These are phyloP conservation scores for Aplysina aerophoba DNA, from an alignment of 37 sponge, comb jelly and placozoan genomes.

Conservation along the genomic window DNA sequence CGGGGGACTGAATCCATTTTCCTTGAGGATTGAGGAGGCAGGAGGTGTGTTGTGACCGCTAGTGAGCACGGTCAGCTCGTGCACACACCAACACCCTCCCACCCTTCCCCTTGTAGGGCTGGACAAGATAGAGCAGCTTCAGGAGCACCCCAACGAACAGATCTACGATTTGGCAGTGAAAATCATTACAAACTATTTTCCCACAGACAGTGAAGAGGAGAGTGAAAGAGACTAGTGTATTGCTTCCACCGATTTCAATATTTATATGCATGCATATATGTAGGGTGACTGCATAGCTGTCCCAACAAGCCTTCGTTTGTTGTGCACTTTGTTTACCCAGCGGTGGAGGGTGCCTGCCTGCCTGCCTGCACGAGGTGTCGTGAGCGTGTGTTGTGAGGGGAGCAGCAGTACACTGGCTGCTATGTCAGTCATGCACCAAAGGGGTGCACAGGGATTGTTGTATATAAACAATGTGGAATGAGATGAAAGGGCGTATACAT, in stretches of 20 bases:
- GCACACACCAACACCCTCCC: too few species aligned
- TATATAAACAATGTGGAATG: too few species aligned
- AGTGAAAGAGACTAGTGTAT: neutral
- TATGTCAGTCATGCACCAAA: too few species aligned
- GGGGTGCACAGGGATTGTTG: too few species aligned
- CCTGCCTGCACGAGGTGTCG: too few species aligned
- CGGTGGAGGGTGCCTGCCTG: neutral
- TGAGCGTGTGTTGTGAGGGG: too few species aligned
- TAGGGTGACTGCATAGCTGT: neutral
- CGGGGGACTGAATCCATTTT: slow-evolving; percentile 66
- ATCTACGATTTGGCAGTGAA: slow-evolving; percentile 77
- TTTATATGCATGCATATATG: neutral
- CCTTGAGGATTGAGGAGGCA: slow-evolving; percentile 77
- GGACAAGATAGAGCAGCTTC: slow-evolving; percentile 81
- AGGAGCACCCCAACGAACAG: slow-evolving; percentile 75
- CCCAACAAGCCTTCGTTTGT: neutral
- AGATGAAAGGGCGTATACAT: too few species aligned
- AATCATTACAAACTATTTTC: slow-evolving; percentile 84
- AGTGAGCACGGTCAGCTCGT: too few species aligned
- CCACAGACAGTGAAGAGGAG: slow-evolving; percentile 25
- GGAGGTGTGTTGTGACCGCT: slow-evolving; percentile 43
- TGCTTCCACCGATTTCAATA: neutral
- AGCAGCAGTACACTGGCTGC: too few species aligned
- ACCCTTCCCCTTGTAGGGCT: slow-evolving; percentile 33
- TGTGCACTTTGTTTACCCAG: neutral